Conservation (phyloP, 1,140 invertebrate genomes). For the Anastatus disparis region DNA sequence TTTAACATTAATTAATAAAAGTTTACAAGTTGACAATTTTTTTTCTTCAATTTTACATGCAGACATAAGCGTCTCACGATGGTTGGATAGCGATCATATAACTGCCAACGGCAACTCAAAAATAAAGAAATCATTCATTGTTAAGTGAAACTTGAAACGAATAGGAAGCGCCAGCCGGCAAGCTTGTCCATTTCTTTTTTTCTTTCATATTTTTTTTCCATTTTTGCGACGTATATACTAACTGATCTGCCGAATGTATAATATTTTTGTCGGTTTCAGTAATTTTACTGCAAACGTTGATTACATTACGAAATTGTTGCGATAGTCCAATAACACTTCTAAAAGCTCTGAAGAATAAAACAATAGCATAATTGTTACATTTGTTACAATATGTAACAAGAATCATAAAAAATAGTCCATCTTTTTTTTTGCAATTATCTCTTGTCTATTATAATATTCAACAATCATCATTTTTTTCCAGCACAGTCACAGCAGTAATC, state of each 20-base stretch:
- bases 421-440: too few species aligned
- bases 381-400: too few species aligned
- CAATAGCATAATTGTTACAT: too few species aligned
- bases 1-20: too few species aligned
- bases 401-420: too few species aligned
- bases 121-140: constrained; percentile 44
- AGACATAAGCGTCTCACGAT: constrained; percentile 48
- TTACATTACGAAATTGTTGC: constrained; percentile 13
- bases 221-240: background rate
- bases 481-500: too few species aligned
- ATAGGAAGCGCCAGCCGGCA: constrained; percentile 51
- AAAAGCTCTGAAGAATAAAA: too few species aligned
- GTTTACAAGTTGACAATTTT: too few species aligned
- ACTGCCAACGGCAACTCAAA: constrained; percentile 49
- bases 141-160: constrained; percentile 53
- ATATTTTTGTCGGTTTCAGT: constrained; percentile 12
- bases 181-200: constrained; percentile 39
- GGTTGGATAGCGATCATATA: constrained; percentile 50
- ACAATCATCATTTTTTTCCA: too few species aligned
- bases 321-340: too few species aligned
- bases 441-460: too few species aligned
- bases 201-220: background rate
- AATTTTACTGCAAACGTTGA: constrained; percentile 27
- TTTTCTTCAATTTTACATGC: too few species aligned
- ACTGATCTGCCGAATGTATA: constrained; percentile 7